These are phyloP conservation scores for Drosophila burlai DNA, from an alignment of 1,140 invertebrate species.

Conservation along the genomic window DNA sequence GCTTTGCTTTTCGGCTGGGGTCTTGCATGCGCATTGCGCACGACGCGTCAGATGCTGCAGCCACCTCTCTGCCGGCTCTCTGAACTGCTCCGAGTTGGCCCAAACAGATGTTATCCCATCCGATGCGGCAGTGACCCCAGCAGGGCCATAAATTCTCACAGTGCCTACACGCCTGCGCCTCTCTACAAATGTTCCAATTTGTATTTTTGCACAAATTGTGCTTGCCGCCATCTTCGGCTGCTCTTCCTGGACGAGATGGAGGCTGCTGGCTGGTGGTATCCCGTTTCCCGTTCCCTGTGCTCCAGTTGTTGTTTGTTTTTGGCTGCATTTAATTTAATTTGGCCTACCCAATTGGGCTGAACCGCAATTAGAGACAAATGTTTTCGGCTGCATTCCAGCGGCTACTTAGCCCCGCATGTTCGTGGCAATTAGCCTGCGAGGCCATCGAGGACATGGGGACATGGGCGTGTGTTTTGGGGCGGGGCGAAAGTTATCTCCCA, in stretches of 20 bases:
- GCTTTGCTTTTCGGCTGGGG: constrained; percentile 35
- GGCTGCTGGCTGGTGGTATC: constrained; percentile 5
- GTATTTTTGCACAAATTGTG: constrained; percentile 82
- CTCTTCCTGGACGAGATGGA: constrained; percentile 28
- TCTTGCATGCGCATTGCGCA: constrained; percentile 80
- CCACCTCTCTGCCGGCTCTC: constrained; percentile 10
- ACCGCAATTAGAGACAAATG: constrained; percentile 81
- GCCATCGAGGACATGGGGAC: constrained; percentile 38
- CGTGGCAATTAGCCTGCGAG: constrained; percentile 72
- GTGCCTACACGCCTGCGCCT: constrained; percentile 62
- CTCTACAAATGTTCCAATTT: constrained; percentile 80
- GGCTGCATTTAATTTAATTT: constrained; percentile 82
- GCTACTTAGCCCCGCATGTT: constrained; percentile 77
- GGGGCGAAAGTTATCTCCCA: constrained; percentile 70
- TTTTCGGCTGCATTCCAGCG: constrained; percentile 73
- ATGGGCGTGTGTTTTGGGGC: constrained; percentile 40
- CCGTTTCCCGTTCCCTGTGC: constrained; percentile 19
- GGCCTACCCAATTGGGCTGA: constrained; percentile 79
- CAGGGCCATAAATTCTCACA: constrained; percentile 82
- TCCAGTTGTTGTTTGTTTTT: constrained; percentile 50
- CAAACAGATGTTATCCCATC: constrained; percentile 75
- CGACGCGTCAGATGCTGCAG: constrained; percentile 65
- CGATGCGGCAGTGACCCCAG: constrained; percentile 73
- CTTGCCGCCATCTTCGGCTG: constrained; percentile 38
- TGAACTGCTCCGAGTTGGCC: constrained; percentile 7